Evolutionary conservation across 2,888 invertebrate genomes (phyloP).

Genomic region (Eristalis intricaria): DNA sequence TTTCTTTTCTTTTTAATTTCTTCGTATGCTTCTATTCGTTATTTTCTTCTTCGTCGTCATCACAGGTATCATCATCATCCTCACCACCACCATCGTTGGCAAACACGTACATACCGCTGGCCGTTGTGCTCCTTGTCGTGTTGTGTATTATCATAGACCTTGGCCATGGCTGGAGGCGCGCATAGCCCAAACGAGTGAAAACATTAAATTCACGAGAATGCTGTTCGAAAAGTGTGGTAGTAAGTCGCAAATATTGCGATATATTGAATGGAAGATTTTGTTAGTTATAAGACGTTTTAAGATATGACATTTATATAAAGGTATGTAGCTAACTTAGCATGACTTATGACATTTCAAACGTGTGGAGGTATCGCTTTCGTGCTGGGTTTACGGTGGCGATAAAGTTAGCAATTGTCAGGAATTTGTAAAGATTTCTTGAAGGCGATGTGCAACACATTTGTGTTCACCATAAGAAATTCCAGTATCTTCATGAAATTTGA

Average conservation of each 20-base stretch:
- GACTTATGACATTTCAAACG: constrained; percentile 42
- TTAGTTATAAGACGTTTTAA: background rate
- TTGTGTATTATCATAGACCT: constrained; percentile 49
- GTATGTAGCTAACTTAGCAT: constrained; percentile 26
- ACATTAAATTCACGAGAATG: constrained; percentile 61
- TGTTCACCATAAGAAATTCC: too few species aligned
- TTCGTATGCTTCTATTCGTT: constrained; percentile 45
- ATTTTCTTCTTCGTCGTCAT: constrained; percentile 69
- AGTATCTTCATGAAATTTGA: too few species aligned
- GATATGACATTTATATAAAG: constrained; percentile 36
- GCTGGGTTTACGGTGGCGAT: constrained; percentile 15
- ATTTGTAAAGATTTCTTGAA: background rate
- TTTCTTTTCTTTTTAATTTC: constrained; percentile 17
- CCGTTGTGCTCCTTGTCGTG: constrained; percentile 40
- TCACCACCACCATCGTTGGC: constrained; percentile 29
- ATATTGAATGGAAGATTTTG: constrained; percentile 48
- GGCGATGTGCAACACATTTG: too few species aligned
- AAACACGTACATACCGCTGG: background rate
- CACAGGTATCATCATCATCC: constrained; percentile 58
- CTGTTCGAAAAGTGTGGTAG: constrained; percentile 30
- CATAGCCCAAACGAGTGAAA: constrained; percentile 42
- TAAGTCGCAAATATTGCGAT: constrained; percentile 44
- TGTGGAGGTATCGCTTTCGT: constrained; percentile 28
- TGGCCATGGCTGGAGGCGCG: constrained; percentile 68
- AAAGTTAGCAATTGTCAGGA: background rate